phyloP scores from a whole-genome alignment of 2,888 invertebrate genomes.

The Ochropacha duplaris region DNA sequence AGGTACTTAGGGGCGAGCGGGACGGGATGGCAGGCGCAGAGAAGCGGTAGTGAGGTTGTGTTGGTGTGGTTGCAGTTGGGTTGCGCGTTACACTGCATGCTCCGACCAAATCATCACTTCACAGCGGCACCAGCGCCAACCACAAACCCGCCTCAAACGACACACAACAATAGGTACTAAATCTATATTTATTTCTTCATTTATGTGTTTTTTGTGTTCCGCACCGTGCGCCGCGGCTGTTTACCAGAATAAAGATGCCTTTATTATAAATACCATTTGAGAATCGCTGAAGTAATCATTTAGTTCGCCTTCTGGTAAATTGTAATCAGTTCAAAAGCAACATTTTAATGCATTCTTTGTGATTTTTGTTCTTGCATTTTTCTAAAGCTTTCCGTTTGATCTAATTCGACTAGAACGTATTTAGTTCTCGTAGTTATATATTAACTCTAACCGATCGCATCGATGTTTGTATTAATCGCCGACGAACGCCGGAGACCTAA shows the following conservation, averaged over 20 bases:
- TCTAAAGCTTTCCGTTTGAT: conserved; percentile 65
- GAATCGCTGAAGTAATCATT: conserved; percentile 66
- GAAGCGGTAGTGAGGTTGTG: conserved; percentile 76
- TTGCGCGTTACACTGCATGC: conserved; percentile 96
- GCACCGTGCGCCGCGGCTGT: conserved; percentile 76
- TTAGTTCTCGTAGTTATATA: conserved; percentile 58
- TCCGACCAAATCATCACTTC: conserved; percentile 85
- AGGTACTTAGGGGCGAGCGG: conserved; percentile 15
- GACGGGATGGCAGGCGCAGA: conserved; percentile 26
- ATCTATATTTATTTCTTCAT: conserved; percentile 75
- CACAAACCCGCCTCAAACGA: conserved; percentile 81
- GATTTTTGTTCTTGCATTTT: conserved; percentile 67
- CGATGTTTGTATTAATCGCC: conserved; percentile 42
- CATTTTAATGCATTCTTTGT: conserved; percentile 80
- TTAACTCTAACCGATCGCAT: conserved; percentile 72
- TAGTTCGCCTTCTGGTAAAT: conserved; percentile 67
- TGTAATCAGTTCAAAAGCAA: conserved; percentile 64
- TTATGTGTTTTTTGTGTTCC: conserved; percentile 80
- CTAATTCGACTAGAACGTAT: conserved; percentile 58
- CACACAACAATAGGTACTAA: conserved; percentile 83
- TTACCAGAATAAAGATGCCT: conserved; percentile 71
- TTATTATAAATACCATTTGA: conserved; percentile 45
- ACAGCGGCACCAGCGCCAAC: conserved; percentile 83
- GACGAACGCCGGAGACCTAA: conserved; percentile 6
- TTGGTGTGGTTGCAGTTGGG: conserved; percentile 92